phyloP scores from a whole-genome alignment of 1,140 invertebrate genomes.

The Penaeus vannamei region DNA sequence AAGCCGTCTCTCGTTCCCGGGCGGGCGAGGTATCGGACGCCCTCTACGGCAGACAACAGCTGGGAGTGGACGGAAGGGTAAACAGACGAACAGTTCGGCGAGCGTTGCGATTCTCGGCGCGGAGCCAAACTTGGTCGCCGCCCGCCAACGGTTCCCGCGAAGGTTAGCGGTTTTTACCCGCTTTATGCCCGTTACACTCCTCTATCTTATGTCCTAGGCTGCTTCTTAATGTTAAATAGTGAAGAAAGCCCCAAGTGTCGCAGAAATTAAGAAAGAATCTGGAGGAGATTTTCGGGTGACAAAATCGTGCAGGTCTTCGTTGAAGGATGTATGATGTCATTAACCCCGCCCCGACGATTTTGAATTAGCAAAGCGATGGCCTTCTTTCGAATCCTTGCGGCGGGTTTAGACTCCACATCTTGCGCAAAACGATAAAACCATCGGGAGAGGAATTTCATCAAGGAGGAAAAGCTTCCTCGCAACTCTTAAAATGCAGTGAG shows the following conservation, averaged over 20 bases:
- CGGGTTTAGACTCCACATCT: too few species aligned
- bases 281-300: too few species aligned
- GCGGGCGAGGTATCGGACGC: not conserved
- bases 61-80: conserved; percentile 39
- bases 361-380: too few species aligned
- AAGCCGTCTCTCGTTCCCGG: too few species aligned
- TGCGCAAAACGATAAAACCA: too few species aligned
- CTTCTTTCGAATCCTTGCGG: too few species aligned
- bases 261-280: too few species aligned
- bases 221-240: not conserved
- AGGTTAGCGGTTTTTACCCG: conserved; percentile 31
- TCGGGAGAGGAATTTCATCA: too few species aligned
- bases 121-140: conserved; percentile 14
- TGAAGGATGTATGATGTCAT: too few species aligned
- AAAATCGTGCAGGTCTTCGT: too few species aligned
- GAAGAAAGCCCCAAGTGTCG: too few species aligned
- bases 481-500: not conserved
- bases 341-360: too few species aligned
- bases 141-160: conserved; percentile 38
- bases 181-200: conserved; percentile 34
- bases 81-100: conserved; percentile 36
- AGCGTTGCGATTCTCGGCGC: conserved; percentile 4
- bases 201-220: not conserved
- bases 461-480: not conserved
- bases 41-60: conserved; percentile 1